Percentiles rank a stretch among this genome's conserved stretches.
Evolutionary conservation across 2,113 vertebrate genomes (phyloP).

Genomic region (Holacanthus passer): DNA sequence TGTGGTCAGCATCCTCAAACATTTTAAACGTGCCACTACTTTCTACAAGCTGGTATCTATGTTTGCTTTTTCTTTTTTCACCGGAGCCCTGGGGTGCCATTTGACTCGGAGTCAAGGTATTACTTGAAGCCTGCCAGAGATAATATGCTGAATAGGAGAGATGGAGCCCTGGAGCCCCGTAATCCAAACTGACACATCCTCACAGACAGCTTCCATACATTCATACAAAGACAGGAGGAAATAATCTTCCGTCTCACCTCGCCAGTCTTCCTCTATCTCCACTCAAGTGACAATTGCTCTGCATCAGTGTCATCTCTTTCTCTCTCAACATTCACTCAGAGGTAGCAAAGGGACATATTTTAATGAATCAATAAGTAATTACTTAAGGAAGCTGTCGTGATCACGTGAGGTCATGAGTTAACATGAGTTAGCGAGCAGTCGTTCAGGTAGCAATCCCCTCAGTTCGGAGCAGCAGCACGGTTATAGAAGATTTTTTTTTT

Average conservation of each 20-base stretch:
- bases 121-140: conserved; percentile 51
- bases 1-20: conserved; percentile 2
- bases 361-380: conserved; percentile 68
- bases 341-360: conserved; percentile 16
- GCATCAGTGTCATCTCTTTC: conserved; percentile 5
- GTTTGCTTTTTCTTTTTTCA: not conserved
- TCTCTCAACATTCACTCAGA: conserved; percentile 2
- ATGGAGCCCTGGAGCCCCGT: conserved; percentile 32
- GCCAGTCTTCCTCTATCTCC: conserved; percentile 1
- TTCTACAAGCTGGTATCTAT: conserved; percentile 12
- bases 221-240: conserved; percentile 36
- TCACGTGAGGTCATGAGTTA: conserved; percentile 11
- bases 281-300: conserved; percentile 17
- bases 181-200: conserved; percentile 58
- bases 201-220: conserved; percentile 43
- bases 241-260: conserved; percentile 37
- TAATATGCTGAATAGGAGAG: conserved; percentile 58
- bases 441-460: conserved; percentile 50
- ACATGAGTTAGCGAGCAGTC: conserved; percentile 34
- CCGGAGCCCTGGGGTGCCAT: conserved; percentile 26
- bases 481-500: conserved; percentile 1
- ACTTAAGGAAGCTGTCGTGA: conserved; percentile 39
- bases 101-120: conserved; percentile 55
- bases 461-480: conserved; percentile 22
- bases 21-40: not conserved